These are phyloP conservation scores for Hylaea fasciaria DNA, from an alignment of 2,888 invertebrate species.

Conservation along the genomic window DNA sequence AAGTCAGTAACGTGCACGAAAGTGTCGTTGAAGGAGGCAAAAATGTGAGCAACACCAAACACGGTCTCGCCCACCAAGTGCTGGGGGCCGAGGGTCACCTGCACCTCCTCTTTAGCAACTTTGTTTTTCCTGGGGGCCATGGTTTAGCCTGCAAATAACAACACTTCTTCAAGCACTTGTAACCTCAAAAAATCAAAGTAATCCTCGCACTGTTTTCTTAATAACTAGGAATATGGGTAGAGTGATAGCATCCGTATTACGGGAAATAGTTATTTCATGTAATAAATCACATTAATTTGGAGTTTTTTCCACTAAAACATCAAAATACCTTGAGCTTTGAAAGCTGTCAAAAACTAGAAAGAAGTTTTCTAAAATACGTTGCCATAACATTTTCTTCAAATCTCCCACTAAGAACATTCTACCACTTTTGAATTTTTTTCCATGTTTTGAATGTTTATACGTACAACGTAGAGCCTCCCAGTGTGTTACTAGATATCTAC, in stretches of 20 bases:
- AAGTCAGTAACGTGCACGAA: slow-evolving; percentile 99
- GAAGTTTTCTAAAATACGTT: slow-evolving; percentile 44
- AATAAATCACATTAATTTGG: slow-evolving; percentile 42
- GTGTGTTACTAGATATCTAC: too few relatives aligned
- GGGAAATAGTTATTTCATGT: slow-evolving; percentile 54
- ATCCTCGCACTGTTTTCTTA: slow-evolving; percentile 58
- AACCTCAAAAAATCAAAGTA: slow-evolving; percentile 73
- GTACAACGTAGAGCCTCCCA: too few relatives aligned
- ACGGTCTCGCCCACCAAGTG: slow-evolving; percentile 98
- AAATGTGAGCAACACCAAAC: slow-evolving; percentile 99
- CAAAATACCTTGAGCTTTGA: slow-evolving; percentile 77
- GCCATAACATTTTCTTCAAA: slow-evolving; percentile 16
- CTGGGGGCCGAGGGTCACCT: slow-evolving; percentile 97
- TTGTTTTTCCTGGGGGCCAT: slow-evolving; percentile 99
- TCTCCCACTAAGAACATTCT: neutral
- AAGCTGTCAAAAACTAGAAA: slow-evolving; percentile 82
- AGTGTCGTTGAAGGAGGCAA: slow-evolving; percentile 99
- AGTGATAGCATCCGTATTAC: slow-evolving; percentile 34
- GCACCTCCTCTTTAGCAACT: slow-evolving; percentile 98
- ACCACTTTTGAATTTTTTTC: too few relatives aligned
- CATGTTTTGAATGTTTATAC: too few relatives aligned
- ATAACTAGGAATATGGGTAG: slow-evolving; percentile 34
- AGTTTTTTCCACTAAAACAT: slow-evolving; percentile 55
- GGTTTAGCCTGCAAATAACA: slow-evolving; percentile 79
- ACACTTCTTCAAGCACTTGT: slow-evolving; percentile 73